Conservation (phyloP, 2,797 vertebrate species). For the Fundulus diaphanus region DNA sequence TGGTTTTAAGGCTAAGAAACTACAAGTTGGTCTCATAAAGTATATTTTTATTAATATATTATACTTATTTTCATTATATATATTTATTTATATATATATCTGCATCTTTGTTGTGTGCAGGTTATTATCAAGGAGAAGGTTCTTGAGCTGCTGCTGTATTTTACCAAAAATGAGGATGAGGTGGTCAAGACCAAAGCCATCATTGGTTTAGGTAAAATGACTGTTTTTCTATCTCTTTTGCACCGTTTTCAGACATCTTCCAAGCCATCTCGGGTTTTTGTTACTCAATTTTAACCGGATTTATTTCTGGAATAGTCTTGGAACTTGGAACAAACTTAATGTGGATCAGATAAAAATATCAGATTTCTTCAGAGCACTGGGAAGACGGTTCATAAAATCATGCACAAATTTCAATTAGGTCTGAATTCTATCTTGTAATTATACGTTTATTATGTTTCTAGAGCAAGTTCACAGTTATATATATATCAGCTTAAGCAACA, state of each 20-base stretch:
- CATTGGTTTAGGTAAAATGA: conserved; percentile 91
- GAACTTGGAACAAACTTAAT: no score
- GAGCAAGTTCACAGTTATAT: not conserved
- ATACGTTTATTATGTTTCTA: not conserved
- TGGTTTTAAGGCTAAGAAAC: not conserved
- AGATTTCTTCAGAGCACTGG: not conserved
- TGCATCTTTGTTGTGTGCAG: conserved; percentile 64
- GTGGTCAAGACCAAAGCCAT: conserved; percentile 98
- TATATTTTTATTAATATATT: not conserved
- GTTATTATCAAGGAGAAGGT: conserved; percentile 98
- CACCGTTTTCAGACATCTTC: not conserved
- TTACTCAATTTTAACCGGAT: not conserved
- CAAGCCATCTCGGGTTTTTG: not conserved
- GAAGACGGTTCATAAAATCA: no score
- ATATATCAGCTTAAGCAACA: not conserved
- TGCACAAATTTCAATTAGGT: not conserved
- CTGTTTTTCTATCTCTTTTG: not conserved
- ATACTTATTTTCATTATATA: no score
- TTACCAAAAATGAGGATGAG: conserved; percentile 96
- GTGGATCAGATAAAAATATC: not conserved
- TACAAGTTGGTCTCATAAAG: not conserved
- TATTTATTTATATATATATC: no score
- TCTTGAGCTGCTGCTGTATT: conserved; percentile 95
- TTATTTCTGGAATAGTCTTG: not conserved
- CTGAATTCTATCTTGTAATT: not conserved